Conservation (phyloP, 2,113 vertebrate genomes). For the Saimiri boliviensis region DNA sequence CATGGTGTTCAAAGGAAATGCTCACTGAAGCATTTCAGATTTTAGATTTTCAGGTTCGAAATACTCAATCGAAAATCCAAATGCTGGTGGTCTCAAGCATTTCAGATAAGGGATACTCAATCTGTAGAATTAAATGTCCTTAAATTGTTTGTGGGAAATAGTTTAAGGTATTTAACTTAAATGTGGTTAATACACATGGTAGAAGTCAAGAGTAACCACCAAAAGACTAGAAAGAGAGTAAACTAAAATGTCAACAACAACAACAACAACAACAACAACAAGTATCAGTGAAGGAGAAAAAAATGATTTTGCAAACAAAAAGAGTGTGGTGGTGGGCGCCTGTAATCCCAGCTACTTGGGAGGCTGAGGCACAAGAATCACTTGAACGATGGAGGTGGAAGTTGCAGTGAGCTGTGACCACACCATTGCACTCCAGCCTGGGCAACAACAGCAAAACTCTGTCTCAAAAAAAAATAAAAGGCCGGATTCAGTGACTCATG, state of each 20-base stretch:
- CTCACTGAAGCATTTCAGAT: background rate
- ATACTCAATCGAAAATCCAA: background rate
- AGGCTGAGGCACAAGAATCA: too few relatives aligned
- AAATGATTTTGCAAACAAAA: background rate
- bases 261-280: background rate
- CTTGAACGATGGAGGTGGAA: too few relatives aligned
- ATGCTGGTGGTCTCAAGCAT: background rate
- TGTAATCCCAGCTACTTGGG: too few relatives aligned
- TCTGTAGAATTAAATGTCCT: background rate
- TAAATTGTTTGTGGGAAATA: background rate
- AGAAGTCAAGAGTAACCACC: slow-evolving; percentile 15
- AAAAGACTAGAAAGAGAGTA: background rate
- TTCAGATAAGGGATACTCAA: background rate
- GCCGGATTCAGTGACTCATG: too few relatives aligned
- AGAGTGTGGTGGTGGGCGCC: background rate
- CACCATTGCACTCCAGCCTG: too few relatives aligned
- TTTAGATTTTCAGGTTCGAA: background rate
- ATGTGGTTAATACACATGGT: background rate
- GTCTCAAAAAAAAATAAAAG: too few relatives aligned
- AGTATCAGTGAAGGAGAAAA: background rate
- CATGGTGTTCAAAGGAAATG: background rate
- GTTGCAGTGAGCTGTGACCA: too few relatives aligned
- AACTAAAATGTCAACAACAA: background rate
- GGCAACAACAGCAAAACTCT: too few relatives aligned
- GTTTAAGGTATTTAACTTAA: background rate